A percentile compares a stretch with the other conserved stretches of the same genome.
Conservation (phyloP, 2,113 vertebrate genomes). For the Thinocorus orbignyianus region DNA sequence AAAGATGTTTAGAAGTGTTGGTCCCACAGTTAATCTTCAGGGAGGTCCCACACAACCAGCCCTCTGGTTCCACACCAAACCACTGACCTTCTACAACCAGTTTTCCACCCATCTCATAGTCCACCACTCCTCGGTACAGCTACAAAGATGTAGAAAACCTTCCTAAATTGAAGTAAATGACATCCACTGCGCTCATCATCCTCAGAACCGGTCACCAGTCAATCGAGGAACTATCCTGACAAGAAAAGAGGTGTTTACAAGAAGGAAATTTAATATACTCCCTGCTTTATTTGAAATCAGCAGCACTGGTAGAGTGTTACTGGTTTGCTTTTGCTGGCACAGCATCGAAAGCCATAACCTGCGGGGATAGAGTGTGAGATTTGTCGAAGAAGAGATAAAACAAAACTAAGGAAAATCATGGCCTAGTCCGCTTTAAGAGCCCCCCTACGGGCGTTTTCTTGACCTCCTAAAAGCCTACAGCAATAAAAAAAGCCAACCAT, state of each 20-base stretch:
- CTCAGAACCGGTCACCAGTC: neutral
- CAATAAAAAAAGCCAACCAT: neutral
- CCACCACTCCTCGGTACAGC: neutral
- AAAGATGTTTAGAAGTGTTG: neutral
- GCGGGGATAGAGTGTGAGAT: neutral
- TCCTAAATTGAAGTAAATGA: neutral
- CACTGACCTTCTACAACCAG: neutral
- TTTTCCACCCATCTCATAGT: neutral
- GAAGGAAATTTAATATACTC: neutral
- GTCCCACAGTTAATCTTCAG: neutral
- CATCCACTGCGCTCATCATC: neutral
- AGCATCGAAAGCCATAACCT: neutral
- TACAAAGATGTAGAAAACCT: neutral
- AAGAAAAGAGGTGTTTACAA: neutral
- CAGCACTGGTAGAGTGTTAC: neutral
- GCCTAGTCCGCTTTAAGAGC: neutral
- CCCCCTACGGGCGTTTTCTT: neutral
- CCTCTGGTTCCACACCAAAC: neutral
- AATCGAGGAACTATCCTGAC: neutral
- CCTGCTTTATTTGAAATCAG: neutral
- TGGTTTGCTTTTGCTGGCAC: neutral
- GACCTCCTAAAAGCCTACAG: conserved; percentile 9
- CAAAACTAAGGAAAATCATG: neutral
- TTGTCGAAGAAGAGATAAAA: neutral
- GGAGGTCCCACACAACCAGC: neutral